phyloP scores from a whole-genome alignment of 2,797 vertebrate genomes.

The Allobates femoralis region DNA sequence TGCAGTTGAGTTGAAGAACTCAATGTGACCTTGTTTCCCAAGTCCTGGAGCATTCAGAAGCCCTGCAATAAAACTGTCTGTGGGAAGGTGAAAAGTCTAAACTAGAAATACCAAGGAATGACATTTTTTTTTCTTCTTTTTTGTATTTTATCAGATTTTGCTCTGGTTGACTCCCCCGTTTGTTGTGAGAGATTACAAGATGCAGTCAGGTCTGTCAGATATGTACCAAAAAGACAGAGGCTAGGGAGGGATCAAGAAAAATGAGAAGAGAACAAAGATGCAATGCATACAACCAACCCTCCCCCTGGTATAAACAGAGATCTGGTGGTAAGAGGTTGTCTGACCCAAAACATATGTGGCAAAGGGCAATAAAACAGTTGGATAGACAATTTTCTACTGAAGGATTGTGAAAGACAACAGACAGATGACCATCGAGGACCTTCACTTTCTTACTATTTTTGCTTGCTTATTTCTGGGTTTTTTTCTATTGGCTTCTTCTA shows the following conservation, averaged over 20 bases:
- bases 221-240: constrained; percentile 20
- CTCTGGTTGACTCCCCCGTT: constrained; percentile 37
- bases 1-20: constrained; percentile 32
- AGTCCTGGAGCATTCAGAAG: constrained; percentile 43
- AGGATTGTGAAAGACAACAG: background rate
- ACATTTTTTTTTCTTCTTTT: constrained; percentile 25
- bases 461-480: background rate
- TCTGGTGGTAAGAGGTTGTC: background rate
- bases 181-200: constrained; percentile 37
- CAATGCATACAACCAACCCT: background rate
- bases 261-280: constrained; percentile 26
- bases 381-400: constrained; percentile 24
- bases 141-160: constrained; percentile 44
- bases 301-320: constrained; percentile 32
- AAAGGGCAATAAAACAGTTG: constrained; percentile 54
- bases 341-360: constrained; percentile 60
- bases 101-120: constrained; percentile 39
- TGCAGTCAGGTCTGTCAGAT: constrained; percentile 39
- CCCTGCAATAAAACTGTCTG: constrained; percentile 58
- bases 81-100: constrained; percentile 44
- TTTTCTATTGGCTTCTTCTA: background rate
- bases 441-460: background rate
- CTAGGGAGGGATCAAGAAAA: constrained; percentile 13
- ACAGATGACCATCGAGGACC: background rate
- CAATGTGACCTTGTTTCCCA: constrained; percentile 45